Evolutionary conservation across 2,797 vertebrate genomes (phyloP), one percentile per base, ranked within the genome.

Genomic region (Bryconaethiops microstoma): DNA sequence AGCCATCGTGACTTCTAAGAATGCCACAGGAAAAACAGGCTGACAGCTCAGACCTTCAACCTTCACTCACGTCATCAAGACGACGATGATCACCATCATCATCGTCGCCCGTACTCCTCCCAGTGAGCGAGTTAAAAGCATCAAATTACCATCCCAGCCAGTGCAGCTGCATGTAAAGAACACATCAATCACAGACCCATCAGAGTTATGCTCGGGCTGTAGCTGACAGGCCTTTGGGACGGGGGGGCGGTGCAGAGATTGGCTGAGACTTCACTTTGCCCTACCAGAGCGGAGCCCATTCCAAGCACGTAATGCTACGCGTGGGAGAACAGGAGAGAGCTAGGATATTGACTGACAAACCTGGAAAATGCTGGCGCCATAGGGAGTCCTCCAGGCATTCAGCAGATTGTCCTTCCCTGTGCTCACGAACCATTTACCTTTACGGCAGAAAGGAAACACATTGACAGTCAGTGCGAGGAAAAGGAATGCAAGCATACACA

Each of bases 351-450:
- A 86, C 78, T 74, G 79, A 40, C 89, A 42, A 90, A 95, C 95
- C 93, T 95, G 95, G 92, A 95, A 95, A 88, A 95, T 95, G 91
- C 95, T 95, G 89, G 95, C 95, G 5, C 95, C 95, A 40, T 95
- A 95, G 21, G 95, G 95, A 85, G 95, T 95, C 91, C 95, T 94
- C 95, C 95, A 95, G 62, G 95, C 95, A 25, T 95, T 95, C 83
- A 95, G 92, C 83, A 95, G 92, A 83, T 95, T 95, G 91, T 95
- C 95, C 88, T 95, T 95, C 80, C 95, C 95, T 55, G 95, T 95
- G 91, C 95, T 95, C 87, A 95, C 94, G 82, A 95, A 95, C 95
- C 95, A 95, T 94, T 95, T 95, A 86, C 95, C 95, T 95, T 90
- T 72, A 88, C 42, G 87, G 59, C 86, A 59, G 50, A 88, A 85